Base-by-base conservation (phyloP, 2,888 invertebrate genomes). In the Leptodirus hochenwartii region DNA sequence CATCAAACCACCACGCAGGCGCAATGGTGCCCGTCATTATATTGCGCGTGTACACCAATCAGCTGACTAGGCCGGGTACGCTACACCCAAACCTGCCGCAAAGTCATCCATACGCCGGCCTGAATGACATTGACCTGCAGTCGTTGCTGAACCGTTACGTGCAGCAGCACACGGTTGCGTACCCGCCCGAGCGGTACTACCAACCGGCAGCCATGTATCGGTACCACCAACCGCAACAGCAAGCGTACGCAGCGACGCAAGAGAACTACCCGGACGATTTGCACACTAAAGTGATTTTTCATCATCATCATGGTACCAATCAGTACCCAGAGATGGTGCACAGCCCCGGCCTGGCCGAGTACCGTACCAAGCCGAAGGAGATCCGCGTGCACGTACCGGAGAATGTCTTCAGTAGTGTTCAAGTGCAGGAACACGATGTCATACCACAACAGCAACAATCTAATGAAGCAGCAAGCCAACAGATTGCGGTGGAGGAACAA, bases 201-300 rank as follows among this genome's bases (percentile, higher is more conserved):
- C 22, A 34, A 16, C 29, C 54, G 53, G 8, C 37, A 45, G 13
- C 45, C 54, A 22, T 25, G 30, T 11, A 39, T 20, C 35, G 17
- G 5, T 24, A 35, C 13, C 28, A 34, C 11, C 31, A 34, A 25
- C 31, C 34, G 14, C 36, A 37, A 12, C 36, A 39, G 26, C 33
- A 25, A 11, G 29, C 15, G 4, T 35, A 33, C 12, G 16, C 10
- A n/a, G 16, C 27, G 2, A 56, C 65, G 2, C 54, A 60, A 12
- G 67, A 67, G 45, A 68, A 66, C 39, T 68, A 66, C 42, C 67
- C 68, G 1, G 62, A 59, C 38, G 58, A 61, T 35, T 59, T 60
- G 26, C 67, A 69, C 35, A 69, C 68, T 1, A 56, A 60, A 40
- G 67, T 68, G 1, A 58, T 66, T 25, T 63, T 65, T 22, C 46